Evolutionary conservation across 2,797 vertebrate species (phyloP), one percentile per base, ranked within the genome.

Genomic region (Gastrophryne carolinensis): DNA sequence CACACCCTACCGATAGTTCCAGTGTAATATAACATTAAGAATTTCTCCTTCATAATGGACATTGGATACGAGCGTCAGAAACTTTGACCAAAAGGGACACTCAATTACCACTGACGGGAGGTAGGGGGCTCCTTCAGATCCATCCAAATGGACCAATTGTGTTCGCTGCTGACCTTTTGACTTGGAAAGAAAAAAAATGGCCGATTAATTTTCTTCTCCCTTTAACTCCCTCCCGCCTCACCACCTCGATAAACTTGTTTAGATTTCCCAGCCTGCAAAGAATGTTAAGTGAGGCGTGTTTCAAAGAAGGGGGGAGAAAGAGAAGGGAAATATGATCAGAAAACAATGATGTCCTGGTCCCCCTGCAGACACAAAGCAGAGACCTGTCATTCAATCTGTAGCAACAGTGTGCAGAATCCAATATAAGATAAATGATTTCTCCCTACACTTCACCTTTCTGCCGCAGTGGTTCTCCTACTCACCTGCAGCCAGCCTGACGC

Each of bases 401-500:
- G 89, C 86, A 87, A 83, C 75, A 76, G 87, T 84, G 87, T 89
- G 87, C 86, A 88, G 89, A 91, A 92, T 90, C 90, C 90, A 89
- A 90, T 88, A 89, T 89, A 89, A 88, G 87, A 88, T 91, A 90
- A 89, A 82, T 83, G 86, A 89, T 89, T 84, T 86, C 84, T 86
- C 87, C 86, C 83, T 87, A 84, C 87, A 87, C 85, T 78, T 83
- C 79, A 41, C 86, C 84, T 87, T 87, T 87, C 84, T 88, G 86
- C 80, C 85, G 66, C 84, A 73, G 79, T 81, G 32, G 60, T 84
- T 83, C 87, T 83, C 81, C 78, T 0, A 80, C 82, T 87, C 89
- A 89, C 87, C 88, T 88, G 88, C 80, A 92, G 91, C 89, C 92
- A 90, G 80, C 81, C 89, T 87, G 92, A 92, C 87, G 90, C 91